Evolutionary conservation across 2,888 invertebrate species (phyloP).

Genomic region (Apotomis betuletana): DNA sequence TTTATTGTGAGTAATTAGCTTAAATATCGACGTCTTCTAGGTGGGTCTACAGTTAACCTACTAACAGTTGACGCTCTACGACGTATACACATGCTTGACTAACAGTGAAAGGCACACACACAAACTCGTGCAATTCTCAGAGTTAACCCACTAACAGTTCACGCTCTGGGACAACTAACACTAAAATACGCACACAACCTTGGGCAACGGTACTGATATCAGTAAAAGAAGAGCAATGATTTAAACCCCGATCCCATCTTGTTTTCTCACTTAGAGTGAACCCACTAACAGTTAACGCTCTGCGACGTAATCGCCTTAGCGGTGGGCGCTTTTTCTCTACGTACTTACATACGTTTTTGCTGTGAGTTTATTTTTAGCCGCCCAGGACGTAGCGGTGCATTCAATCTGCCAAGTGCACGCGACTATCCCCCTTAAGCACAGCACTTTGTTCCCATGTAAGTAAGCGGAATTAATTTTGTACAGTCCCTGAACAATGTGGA

Average conservation of each 20-base stretch:
- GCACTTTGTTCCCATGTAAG: slow-evolving; percentile 20
- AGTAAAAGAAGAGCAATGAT: background rate
- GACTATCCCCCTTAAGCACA: slow-evolving; percentile 19
- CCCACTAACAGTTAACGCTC: slow-evolving; percentile 29
- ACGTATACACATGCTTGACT: background rate
- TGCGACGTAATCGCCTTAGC: slow-evolving; percentile 33
- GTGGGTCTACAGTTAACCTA: background rate
- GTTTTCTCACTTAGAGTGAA: slow-evolving; percentile 22
- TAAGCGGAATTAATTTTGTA: slow-evolving; percentile 27
- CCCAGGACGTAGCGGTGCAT: slow-evolving; percentile 27
- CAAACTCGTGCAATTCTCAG: too few species aligned
- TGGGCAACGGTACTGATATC: background rate
- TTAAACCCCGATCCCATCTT: background rate
- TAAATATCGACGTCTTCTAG: too few species aligned
- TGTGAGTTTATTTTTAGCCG: slow-evolving; percentile 35
- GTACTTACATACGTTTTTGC: slow-evolving; percentile 29
- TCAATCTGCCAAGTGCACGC: slow-evolving; percentile 34
- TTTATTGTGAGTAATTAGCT: too few species aligned
- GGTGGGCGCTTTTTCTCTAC: slow-evolving; percentile 36
- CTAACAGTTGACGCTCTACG: background rate
- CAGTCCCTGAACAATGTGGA: slow-evolving; percentile 14
- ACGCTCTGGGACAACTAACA: too few species aligned
- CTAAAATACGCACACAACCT: background rate
- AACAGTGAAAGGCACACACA: too few species aligned
- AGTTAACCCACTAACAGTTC: too few species aligned